phyloP scores from a whole-genome alignment of 2,797 vertebrate genomes.

The Vipera ursinii region DNA sequence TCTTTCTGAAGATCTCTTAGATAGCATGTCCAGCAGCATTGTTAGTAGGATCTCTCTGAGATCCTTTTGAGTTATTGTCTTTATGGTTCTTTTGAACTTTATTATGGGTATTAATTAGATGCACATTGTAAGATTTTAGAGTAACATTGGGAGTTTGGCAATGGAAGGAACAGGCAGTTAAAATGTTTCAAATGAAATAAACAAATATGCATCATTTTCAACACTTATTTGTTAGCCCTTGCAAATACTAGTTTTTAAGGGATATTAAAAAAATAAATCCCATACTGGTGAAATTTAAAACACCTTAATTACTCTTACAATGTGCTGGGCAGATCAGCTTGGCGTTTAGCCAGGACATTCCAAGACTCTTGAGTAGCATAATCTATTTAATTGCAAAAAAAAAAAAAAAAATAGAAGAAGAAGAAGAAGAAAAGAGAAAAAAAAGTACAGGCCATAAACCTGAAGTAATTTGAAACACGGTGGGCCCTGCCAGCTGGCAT shows the following conservation, averaged over 20 bases:
- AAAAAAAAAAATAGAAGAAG: conserved; percentile 22
- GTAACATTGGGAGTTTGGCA: neutral
- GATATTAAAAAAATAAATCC: conserved; percentile 2
- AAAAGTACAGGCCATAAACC: conserved; percentile 68
- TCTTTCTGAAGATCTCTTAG: neutral
- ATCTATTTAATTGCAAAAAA: conserved; percentile 76
- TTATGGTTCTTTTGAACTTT: neutral
- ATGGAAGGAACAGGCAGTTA: neutral
- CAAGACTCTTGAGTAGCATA: conserved; percentile 75
- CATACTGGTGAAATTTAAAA: conserved; percentile 72
- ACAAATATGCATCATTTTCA: neutral
- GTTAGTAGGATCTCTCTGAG: neutral
- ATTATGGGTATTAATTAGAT: neutral
- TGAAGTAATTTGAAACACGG: conserved; percentile 74
- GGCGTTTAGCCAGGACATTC: conserved; percentile 67
- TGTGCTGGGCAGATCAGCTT: conserved; percentile 71
- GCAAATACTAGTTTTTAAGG: conserved; percentile 56
- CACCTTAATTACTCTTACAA: conserved; percentile 75
- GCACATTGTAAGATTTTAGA: neutral
- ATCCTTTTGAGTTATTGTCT: too few species aligned
- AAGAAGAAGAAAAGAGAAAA: conserved; percentile 52
- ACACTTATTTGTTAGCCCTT: conserved; percentile 65
- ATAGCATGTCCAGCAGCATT: neutral
- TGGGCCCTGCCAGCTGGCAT: conserved; percentile 73
- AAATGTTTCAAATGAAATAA: conserved; percentile 28